Conservation (phyloP, 2,797 vertebrate genomes). For the Muscicapa comitata region DNA sequence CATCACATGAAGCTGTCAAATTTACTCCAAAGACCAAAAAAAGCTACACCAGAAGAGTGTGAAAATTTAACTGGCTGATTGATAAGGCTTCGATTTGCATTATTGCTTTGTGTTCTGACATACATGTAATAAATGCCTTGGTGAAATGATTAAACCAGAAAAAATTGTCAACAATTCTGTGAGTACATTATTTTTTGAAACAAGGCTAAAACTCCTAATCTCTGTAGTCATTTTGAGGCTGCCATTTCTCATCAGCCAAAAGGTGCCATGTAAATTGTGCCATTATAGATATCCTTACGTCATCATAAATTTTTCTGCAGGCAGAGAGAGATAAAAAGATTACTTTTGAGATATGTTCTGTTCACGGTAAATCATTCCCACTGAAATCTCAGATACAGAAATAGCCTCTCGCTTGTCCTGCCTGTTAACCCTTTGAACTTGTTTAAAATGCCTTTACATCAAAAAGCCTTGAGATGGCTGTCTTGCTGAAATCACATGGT, state of each 20-base stretch:
- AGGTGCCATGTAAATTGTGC: neutral
- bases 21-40: neutral
- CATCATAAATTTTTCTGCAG: constrained; percentile 29
- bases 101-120: neutral
- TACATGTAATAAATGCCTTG: neutral
- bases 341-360: constrained; percentile 7
- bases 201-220: neutral
- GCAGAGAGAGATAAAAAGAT: constrained; percentile 28
- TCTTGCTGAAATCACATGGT: neutral
- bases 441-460: neutral
- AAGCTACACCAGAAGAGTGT: neutral
- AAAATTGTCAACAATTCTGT: neutral
- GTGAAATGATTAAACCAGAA: neutral
- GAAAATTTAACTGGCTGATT: neutral
- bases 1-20: neutral
- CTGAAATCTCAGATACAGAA: neutral
- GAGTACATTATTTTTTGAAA: neutral
- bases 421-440: constrained; percentile 31
- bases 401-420: neutral
- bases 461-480: neutral
- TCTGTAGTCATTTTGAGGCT: neutral
- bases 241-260: neutral
- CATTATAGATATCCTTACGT: neutral
- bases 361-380: constrained; percentile 5
- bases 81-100: neutral